Evolutionary conservation across 1,140 invertebrate genomes (phyloP), one percentile per base, ranked within the genome.

Genomic region (Pogonomyrmex barbatus): DNA sequence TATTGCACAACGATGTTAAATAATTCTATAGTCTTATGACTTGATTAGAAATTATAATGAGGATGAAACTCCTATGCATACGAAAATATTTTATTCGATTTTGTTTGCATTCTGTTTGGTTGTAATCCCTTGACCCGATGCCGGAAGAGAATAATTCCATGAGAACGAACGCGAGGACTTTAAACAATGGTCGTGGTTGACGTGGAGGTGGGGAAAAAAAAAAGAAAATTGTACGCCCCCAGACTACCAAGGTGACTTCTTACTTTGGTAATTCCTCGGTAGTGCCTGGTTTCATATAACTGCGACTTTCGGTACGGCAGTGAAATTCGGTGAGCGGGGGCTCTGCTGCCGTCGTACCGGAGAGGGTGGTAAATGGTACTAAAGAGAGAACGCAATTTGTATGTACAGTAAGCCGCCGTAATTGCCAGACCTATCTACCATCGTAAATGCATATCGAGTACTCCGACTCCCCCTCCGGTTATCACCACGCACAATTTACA

Each of bases 351-450:
- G 36, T 10, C 54, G 8, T 24, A 63, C n/a, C 24, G 33, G 68
- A 63, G 65, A 86, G 79, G 58, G 54, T 76, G 85, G 89, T 87
- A 91, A 88, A 89, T 88, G 89, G 54, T 67, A 84, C 60, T 85
- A 87, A 85, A 60, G 83, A 88, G 87, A 88, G 73, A 79, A 52
- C 87, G 86, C 86, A 92, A 93, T 93, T 92, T 91, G 92, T 92
- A 93, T 92, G 90, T 93, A 92, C 91, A 89, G 89, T 93, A 91
- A 92, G 91, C 90, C 86, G 84, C 75, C 88, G 91, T 93, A 92
- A 93, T 93, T 93, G 92, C 92, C 90, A 83, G 86, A 77, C 89
- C 86, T 92, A 92, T 92, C 91, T 90, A 87, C 85, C 75, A 68
- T 79, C 52, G 79, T 88, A 82, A 89, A 87, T 79, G 88, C 78